phyloP scores from a whole-genome alignment of 2,113 vertebrate genomes.

The Puffinus mauretanicus region DNA sequence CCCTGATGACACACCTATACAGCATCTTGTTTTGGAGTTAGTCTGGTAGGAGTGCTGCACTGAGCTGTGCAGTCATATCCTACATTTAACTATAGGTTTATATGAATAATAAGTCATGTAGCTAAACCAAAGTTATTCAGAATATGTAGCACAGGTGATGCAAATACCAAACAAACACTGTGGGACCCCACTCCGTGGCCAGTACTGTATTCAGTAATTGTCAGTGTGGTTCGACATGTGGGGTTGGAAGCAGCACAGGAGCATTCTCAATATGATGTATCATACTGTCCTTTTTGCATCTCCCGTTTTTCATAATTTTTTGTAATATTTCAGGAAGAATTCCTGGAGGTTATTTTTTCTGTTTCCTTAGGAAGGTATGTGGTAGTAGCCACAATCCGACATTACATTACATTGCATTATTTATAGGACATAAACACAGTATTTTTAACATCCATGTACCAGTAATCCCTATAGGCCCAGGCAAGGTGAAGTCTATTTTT shows the following conservation, averaged over 20 bases:
- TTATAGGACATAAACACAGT: neutral
- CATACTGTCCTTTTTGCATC: neutral
- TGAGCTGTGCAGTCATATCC: constrained; percentile 17
- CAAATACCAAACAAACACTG: neutral
- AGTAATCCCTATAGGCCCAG: neutral
- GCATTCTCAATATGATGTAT: neutral
- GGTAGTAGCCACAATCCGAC: neutral
- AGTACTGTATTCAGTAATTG: neutral
- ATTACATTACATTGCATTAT: neutral
- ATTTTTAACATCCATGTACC: neutral
- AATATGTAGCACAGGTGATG: neutral
- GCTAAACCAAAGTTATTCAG: neutral
- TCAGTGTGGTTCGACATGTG: neutral
- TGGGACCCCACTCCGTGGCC: accelerated
- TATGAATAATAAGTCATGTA: neutral
- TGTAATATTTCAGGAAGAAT: neutral
- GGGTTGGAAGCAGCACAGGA: neutral
- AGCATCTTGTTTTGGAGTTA: constrained; percentile 45
- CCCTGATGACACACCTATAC: neutral
- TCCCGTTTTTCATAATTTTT: neutral
- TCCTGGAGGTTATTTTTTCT: neutral
- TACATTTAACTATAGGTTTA: constrained; percentile 14
- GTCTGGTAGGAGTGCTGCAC: neutral
- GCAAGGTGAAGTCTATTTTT: neutral
- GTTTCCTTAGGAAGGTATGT: neutral